Evolutionary conservation across 2,888 invertebrate species (phyloP), one percentile per base, ranked within the genome.

Genomic region (Eupithecia abbreviata): DNA sequence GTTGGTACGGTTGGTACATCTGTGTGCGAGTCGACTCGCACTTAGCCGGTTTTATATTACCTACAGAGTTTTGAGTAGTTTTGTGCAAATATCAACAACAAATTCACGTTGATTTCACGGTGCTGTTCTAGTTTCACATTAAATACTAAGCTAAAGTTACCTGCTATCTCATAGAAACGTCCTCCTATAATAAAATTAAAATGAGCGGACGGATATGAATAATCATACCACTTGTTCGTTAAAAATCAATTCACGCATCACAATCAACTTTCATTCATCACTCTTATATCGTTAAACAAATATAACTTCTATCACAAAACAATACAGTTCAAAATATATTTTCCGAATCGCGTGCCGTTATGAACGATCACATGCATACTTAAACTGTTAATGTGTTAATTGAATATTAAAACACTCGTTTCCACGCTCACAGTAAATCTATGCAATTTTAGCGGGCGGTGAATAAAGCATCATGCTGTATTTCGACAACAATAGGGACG

Each of bases 201-300:
- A 82, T 81, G 79, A 80, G 78, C 79, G 84, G 80, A 84, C 86
- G 84, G 87, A 87, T 85, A 79, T 81, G 77, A 82, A 82, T 84
- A 80, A 79, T 81, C 80, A 80, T 83, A 89, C 84, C 85, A 89
- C 88, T 89, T 89, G 88, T 88, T 43, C 83, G 82, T 83, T 84
- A 80, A 86, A 87, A 87, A 87, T 88, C 87, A 82, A 86, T 89
- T 85, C 87, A 85, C 85, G 85, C 86, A 82, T 87, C 85, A 86
- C 86, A 85, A 90, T 68, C 68, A n/a, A 69, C 91, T 91, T 92
- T 91, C 90, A 84, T 89, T 91, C 87, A 85, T 87, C 84, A 84
- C 74, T 74, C 75, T 83, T 76, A 51, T 72, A 78, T 72, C 55
- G 4, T 30, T 68, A 76, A 74, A 66, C 69, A 66, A 78, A 74